Evolutionary conservation across 1,140 invertebrate species (phyloP), one percentile per base, ranked within the genome.

Genomic region (Mylabris phalerata): DNA sequence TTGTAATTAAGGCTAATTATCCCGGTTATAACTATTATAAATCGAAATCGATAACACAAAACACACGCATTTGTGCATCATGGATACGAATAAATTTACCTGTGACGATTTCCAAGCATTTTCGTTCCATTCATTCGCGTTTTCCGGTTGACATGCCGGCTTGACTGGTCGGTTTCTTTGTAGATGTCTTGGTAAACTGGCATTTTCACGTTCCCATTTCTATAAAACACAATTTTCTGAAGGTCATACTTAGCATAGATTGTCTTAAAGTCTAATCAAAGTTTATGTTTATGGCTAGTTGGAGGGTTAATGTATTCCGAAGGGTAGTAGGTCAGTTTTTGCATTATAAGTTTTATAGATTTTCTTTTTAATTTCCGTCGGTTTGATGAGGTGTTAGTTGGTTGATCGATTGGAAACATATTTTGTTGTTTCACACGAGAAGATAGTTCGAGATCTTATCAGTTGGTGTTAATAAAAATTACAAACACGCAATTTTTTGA

Each of bases 171-270:
- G 61, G 9, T 79, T 76, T 47, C 83, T 75, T 50, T 80, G 75
- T 54, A 80, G 74, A 51, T 79, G 75, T 44, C 74, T 71, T 3
- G 85, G 84, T 55, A 89, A 69, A 58, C 75, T 74, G 11, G 77
- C 74, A 69, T 89, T 88, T 68, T 87, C 83, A n/a, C 78, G 69
- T 49, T 84, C 75, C 86, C 86, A 89, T 73, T 84, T 87, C 78
- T 87, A 60, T 38, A 71, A 75, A 55, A 42, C 9, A 42, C 9
- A 42, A 42, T 19, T 19, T 19, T 19, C 19, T 19, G 1, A 19
- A 19, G 19, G 19, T 19, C 19, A 19, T 19, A 19, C 19, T 19
- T 19, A 19, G 19, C 19, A 19, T 19, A 19, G 19, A 19, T 19
- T 19, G 19, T 19, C 19, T 19, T 19, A 19, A 19, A 19, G 19